A percentile compares a stretch with the other conserved stretches of the same genome.
Conservation (phyloP, 2,113 vertebrate species). For the Cryptotis parvus region DNA sequence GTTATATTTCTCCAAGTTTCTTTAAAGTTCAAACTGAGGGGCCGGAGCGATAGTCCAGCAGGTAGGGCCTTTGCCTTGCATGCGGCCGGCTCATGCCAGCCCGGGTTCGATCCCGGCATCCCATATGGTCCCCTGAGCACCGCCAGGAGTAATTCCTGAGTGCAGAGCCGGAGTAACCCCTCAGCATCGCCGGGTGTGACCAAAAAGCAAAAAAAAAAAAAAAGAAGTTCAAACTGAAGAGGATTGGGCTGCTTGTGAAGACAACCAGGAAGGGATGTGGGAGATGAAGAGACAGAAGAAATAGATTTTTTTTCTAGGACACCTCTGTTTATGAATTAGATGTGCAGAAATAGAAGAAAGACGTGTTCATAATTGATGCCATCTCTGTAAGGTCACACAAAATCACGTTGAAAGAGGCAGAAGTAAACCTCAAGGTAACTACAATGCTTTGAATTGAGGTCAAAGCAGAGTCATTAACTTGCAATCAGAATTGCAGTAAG, state of each 20-base stretch:
- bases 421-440: not conserved
- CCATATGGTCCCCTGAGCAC: too few species aligned
- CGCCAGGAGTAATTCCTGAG: too few species aligned
- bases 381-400: not conserved
- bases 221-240: too few species aligned
- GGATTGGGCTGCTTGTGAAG: not conserved
- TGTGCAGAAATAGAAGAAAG: not conserved
- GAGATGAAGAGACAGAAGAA: not conserved
- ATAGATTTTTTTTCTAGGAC: not conserved
- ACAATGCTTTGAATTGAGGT: not conserved
- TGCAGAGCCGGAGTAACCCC: too few species aligned
- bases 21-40: too few species aligned
- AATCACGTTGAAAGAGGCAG: not conserved
- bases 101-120: too few species aligned
- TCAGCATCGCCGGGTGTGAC: too few species aligned
- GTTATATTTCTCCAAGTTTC: not conserved
- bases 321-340: not conserved
- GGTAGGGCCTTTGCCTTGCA: too few species aligned
- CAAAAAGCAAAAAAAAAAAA: too few species aligned
- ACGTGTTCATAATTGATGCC: not conserved
- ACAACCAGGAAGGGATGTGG: not conserved
- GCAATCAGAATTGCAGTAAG: too few species aligned
- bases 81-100: too few species aligned
- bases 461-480: not conserved
- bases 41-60: too few species aligned